These are phyloP conservation scores for Acomys russatus DNA, from an alignment of 2,797 vertebrate species.

Conservation along the genomic window DNA sequence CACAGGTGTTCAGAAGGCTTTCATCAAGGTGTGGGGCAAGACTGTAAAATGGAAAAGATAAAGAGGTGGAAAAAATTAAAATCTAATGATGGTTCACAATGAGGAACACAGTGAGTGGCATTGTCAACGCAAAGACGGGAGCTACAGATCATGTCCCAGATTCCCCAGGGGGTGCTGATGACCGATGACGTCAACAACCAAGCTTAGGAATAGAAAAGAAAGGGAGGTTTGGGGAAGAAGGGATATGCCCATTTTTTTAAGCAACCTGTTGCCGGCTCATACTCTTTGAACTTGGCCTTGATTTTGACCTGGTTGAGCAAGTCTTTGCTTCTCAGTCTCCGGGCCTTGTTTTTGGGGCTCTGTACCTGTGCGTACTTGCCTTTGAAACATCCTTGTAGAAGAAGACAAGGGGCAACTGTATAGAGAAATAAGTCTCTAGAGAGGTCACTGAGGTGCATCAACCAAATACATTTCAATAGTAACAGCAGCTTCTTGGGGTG, in stretches of 20 bases:
- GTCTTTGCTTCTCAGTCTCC: slow-evolving; percentile 41
- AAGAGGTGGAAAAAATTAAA: slow-evolving; percentile 7
- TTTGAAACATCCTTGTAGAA: slow-evolving; percentile 9
- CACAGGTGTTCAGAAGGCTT: background rate
- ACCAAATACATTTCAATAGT: background rate
- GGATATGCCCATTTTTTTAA: background rate
- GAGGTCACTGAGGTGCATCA: background rate
- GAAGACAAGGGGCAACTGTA: background rate
- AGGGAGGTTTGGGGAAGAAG: background rate
- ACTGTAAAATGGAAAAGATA: background rate
- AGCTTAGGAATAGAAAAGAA: background rate
- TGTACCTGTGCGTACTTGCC: background rate
- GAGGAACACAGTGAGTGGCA: background rate
- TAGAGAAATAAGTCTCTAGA: background rate
- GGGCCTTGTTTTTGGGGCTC: background rate
- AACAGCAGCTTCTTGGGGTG: background rate
- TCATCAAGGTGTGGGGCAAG: background rate
- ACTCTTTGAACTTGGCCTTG: slow-evolving; percentile 41
- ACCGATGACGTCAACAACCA: background rate
- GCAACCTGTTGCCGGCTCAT: background rate
- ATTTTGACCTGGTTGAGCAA: background rate
- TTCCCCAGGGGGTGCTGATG: background rate
- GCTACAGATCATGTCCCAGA: background rate
- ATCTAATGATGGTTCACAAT: background rate
- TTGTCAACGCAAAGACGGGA: background rate